These are phyloP conservation scores for Tricholaema leucomelas DNA, from an alignment of 2,113 vertebrate species.

Conservation along the genomic window DNA sequence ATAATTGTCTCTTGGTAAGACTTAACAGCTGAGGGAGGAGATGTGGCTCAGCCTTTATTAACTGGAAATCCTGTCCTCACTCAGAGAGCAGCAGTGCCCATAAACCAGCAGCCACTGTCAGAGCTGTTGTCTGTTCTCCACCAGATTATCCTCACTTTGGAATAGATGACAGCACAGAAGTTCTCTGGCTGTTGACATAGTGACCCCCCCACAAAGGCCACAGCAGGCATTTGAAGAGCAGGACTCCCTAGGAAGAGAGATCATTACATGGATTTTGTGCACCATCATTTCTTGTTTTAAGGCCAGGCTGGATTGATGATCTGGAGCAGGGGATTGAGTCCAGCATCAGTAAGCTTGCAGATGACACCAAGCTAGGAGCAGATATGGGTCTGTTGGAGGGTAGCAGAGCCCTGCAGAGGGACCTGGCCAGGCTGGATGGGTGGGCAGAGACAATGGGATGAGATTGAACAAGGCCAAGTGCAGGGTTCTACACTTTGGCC, in stretches of 20 bases:
- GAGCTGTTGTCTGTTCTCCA: background rate
- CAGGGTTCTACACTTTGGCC: too few relatives aligned
- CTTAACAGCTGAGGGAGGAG: background rate
- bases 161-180: background rate
- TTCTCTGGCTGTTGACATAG: background rate
- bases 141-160: background rate
- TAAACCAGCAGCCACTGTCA: background rate
- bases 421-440: too few relatives aligned
- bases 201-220: background rate
- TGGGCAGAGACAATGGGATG: too few relatives aligned
- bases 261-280: background rate
- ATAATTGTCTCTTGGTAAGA: background rate
- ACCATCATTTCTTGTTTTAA: background rate
- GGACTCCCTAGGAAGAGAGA: background rate
- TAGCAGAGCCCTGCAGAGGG: too few relatives aligned
- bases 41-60: background rate
- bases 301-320: too few relatives aligned
- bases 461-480: too few relatives aligned
- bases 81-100: background rate
- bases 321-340: too few relatives aligned
- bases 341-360: too few relatives aligned
- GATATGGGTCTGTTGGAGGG: too few relatives aligned
- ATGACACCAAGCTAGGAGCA: too few relatives aligned
- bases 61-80: background rate
- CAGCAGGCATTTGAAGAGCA: background rate